These are phyloP conservation scores for Brenthis hecate DNA, from an alignment of 2,888 invertebrate species.

Conservation along the genomic window DNA sequence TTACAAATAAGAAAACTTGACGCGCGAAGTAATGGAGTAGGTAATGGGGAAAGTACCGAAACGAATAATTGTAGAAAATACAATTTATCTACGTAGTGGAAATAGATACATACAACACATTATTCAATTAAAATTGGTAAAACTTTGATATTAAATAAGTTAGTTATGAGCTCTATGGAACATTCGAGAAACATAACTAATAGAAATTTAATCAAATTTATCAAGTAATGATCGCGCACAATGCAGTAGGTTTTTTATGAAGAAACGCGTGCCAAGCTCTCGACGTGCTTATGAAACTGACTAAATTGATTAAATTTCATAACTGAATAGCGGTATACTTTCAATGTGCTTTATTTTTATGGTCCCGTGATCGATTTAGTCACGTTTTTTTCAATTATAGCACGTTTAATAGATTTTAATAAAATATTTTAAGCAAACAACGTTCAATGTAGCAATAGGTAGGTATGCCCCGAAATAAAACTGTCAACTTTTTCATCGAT, in stretches of 20 bases:
- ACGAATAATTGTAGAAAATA: no score
- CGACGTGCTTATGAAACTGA: conserved; percentile 58
- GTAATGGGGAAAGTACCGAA: no score
- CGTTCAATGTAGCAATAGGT: background rate
- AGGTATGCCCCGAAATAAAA: no score
- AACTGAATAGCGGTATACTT: conserved; percentile 55
- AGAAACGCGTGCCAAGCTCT: conserved; percentile 61
- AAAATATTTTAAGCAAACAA: background rate
- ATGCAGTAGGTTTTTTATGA: conserved; percentile 57
- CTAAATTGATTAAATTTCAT: conserved; percentile 73
- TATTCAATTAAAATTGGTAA: background rate
- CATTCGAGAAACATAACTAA: conserved; percentile 53
- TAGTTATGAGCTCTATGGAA: conserved; percentile 43
- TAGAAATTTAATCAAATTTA: conserved; percentile 75
- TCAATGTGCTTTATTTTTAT: conserved; percentile 38
- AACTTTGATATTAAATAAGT: background rate
- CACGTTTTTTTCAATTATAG: conserved; percentile 26
- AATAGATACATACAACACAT: no score
- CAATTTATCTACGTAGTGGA: no score
- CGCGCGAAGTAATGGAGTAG: no score
- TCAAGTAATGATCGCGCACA: conserved; percentile 66
- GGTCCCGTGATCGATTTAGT: conserved; percentile 36
- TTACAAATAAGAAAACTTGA: no score
- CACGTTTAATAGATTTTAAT: background rate
- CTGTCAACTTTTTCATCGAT: no score